Conservation (phyloP, 2,797 vertebrate species). For the Halcyon smyrnensis region DNA sequence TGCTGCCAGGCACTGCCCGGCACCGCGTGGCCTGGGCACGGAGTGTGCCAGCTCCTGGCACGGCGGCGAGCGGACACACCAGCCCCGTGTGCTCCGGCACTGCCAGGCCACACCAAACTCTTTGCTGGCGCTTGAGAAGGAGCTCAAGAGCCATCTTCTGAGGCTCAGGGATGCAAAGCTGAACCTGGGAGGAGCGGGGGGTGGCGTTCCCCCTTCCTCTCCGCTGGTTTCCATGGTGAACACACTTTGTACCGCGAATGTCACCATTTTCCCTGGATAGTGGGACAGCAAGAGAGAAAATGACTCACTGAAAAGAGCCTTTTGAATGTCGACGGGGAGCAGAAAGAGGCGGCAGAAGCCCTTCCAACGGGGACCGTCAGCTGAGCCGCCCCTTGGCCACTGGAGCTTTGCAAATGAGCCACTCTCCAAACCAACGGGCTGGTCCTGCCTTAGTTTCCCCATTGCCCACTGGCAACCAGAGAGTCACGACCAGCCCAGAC, state of each 20-base stretch:
- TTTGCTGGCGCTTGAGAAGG: not conserved
- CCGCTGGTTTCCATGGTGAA: conserved; percentile 69
- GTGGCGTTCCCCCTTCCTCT: conserved; percentile 7
- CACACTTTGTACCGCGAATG: conserved; percentile 49
- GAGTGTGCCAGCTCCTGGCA: rapidly evolving
- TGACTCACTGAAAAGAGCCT: conserved; percentile 56
- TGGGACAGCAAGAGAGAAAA: conserved; percentile 62
- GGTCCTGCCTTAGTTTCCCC: not conserved
- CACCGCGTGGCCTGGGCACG: rapidly evolving
- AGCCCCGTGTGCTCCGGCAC: rapidly evolving
- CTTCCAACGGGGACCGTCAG: not conserved
- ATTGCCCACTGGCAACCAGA: rapidly evolving
- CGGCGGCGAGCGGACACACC: rapidly evolving
- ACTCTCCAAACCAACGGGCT: rapidly evolving
- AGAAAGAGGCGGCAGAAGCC: not conserved
- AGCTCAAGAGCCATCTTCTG: conserved; percentile 64
- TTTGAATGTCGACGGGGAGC: not conserved
- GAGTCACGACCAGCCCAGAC: not conserved
- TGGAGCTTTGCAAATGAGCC: not conserved
- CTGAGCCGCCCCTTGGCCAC: not conserved
- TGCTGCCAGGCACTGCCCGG: rapidly evolving
- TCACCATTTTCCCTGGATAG: conserved; percentile 69
- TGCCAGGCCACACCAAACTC: not conserved
- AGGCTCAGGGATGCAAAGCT: not conserved
- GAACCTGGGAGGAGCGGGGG: conserved; percentile 35